Percentiles rank a stretch among this genome's conserved stretches.
Conservation (phyloP, 2,888 invertebrate species). For the Drosophila niveifrons region DNA sequence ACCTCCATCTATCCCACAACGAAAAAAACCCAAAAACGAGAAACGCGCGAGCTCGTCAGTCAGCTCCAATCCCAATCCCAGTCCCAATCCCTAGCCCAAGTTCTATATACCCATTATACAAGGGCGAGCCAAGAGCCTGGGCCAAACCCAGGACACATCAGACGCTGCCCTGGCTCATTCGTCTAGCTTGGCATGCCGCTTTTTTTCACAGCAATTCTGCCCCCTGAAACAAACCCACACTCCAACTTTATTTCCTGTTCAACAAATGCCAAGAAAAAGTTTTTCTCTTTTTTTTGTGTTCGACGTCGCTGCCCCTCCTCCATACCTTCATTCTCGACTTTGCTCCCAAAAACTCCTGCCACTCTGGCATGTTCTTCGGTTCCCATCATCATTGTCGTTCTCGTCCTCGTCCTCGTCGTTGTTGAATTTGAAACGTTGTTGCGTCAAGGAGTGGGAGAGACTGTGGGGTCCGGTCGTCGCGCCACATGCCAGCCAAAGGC, state of each 20-base stretch:
- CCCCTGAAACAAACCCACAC: conserved; percentile 30
- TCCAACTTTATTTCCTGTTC: conserved; percentile 73
- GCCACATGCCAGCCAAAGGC: conserved; percentile 72
- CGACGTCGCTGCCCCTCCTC: conserved; percentile 30
- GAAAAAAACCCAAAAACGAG: conserved; percentile 47
- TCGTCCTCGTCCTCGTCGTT: conserved; percentile 58
- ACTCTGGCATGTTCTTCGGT: conserved; percentile 6
- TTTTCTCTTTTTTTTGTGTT: conserved; percentile 62
- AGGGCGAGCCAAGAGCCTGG: conserved; percentile 59
- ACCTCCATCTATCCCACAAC: conserved; percentile 46
- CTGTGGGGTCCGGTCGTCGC: conserved; percentile 62
- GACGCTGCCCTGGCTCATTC: conserved; percentile 60
- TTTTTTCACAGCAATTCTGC: conserved; percentile 35
- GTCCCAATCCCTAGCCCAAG: conserved; percentile 23
- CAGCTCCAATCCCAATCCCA: conserved; percentile 36
- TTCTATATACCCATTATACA: conserved; percentile 41
- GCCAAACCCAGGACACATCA: conserved; percentile 55
- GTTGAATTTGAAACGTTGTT: conserved; percentile 70
- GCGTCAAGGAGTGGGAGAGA: conserved; percentile 46
- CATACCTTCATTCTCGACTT: conserved; percentile 25
- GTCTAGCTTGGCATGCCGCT: conserved; percentile 72
- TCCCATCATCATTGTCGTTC: conserved; percentile 48
- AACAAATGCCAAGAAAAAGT: conserved; percentile 81
- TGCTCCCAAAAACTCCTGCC: not conserved
- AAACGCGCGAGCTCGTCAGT: conserved; percentile 77